Conservation (phyloP, 1,140 invertebrate genomes). For the Chionoecetes opilio region DNA sequence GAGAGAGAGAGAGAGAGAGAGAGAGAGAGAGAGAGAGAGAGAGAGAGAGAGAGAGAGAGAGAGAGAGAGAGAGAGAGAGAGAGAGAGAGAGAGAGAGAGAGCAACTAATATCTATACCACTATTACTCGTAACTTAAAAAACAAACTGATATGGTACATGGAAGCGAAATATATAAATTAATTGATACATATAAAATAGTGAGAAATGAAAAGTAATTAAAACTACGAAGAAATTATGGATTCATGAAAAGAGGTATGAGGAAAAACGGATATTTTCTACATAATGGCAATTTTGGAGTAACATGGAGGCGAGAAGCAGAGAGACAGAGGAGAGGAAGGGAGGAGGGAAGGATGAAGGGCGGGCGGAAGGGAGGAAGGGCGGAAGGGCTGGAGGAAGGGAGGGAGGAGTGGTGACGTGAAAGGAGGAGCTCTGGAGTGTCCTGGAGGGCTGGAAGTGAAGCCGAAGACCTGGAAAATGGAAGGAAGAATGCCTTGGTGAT, state of each 20-base stretch:
- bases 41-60: not conserved
- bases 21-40: conserved; percentile 1
- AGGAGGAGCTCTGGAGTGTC: conserved; percentile 2
- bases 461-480: not conserved
- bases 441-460: conserved; percentile 4
- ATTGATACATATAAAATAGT: not conserved
- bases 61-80: too few relatives aligned
- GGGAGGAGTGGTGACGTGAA: not conserved
- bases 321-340: not conserved
- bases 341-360: not conserved
- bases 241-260: too few relatives aligned
- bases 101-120: too few relatives aligned
- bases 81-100: too few relatives aligned
- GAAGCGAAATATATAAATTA: not conserved
- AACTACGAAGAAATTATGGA: not conserved
- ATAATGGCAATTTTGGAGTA: not conserved
- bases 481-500: not conserved
- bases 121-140: too few relatives aligned
- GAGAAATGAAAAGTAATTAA: not conserved
- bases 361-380: not conserved
- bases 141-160: too few relatives aligned
- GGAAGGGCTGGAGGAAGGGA: not conserved
- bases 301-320: not conserved
- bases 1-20: conserved; percentile 27
- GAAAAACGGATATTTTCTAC: not conserved